Percentiles rank a stretch among this genome's conserved stretches.
Evolutionary conservation across 2,888 invertebrate genomes (phyloP).

Genomic region (Drepana falcataria): DNA sequence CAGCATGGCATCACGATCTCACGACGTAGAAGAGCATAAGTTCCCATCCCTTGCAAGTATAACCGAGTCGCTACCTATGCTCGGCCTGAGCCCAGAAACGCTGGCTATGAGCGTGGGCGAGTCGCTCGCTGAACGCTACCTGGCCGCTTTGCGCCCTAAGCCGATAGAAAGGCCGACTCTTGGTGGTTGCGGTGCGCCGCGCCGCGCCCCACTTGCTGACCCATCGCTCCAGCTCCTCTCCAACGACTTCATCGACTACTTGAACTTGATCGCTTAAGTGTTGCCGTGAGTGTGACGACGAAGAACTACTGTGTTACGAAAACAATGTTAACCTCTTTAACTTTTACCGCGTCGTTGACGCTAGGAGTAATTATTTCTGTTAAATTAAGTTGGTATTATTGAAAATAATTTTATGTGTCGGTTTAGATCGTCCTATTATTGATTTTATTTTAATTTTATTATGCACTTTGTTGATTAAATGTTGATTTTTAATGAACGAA

Average conservation of each 20-base stretch:
- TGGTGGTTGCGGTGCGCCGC: constrained; percentile 47
- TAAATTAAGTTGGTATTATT: constrained; percentile 78
- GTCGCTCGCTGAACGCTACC: constrained; percentile 67
- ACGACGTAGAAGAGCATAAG: constrained; percentile 45
- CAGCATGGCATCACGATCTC: constrained; percentile 64
- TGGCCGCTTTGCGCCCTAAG: constrained; percentile 62
- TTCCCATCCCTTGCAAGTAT: constrained; percentile 57
- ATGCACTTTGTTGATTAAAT: constrained; percentile 73
- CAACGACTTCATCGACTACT: constrained; percentile 80
- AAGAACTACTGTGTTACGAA: constrained; percentile 35
- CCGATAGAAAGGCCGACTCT: constrained; percentile 39
- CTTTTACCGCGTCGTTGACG: constrained; percentile 39
- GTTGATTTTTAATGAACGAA: constrained; percentile 62
- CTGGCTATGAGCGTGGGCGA: constrained; percentile 68
- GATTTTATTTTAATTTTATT: constrained; percentile 75
- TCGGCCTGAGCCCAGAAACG: constrained; percentile 64
- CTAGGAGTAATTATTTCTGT: constrained; percentile 66
- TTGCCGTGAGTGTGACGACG: constrained; percentile 26
- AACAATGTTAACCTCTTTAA: constrained; percentile 29
- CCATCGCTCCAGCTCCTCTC: constrained; percentile 79
- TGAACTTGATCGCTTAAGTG: constrained; percentile 79
- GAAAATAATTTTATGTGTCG: constrained; percentile 75
- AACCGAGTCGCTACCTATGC: constrained; percentile 65
- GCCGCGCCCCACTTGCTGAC: constrained; percentile 37
- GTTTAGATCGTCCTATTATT: constrained; percentile 71